Evolutionary conservation across 2,113 vertebrate species (phyloP).

Genomic region (Spea multiplicata): DNA sequence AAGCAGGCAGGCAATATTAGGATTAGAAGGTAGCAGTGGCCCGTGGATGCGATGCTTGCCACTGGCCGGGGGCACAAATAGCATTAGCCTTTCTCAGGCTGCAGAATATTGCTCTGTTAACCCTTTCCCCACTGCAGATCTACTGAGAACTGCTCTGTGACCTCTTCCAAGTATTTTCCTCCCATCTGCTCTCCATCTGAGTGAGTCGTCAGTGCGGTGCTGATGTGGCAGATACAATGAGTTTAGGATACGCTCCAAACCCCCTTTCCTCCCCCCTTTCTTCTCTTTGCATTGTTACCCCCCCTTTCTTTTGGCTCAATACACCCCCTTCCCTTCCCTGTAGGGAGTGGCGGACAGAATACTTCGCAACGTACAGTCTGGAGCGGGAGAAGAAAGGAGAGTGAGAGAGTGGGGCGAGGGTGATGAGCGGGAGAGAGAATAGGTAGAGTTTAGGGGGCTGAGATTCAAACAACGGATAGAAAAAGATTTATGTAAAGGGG

Average conservation of each 20-base stretch:
- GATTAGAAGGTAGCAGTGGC: too few relatives aligned
- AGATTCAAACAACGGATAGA: background rate
- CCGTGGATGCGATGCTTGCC: too few relatives aligned
- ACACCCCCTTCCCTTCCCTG: constrained; percentile 9
- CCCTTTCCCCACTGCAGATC: background rate
- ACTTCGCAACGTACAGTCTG: constrained; percentile 6
- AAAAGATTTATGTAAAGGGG: background rate
- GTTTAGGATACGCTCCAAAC: constrained; percentile 35
- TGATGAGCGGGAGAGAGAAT: background rate
- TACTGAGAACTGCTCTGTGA: background rate
- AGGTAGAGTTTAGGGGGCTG: background rate
- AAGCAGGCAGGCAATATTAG: too few relatives aligned
- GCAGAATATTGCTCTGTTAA: constrained; percentile 4
- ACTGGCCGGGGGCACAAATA: background rate
- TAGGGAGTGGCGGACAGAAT: constrained; percentile 7
- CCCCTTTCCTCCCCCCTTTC: constrained; percentile 9
- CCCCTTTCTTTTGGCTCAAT: constrained; percentile 2
- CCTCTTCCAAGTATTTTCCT: background rate
- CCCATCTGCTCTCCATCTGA: constrained; percentile 44
- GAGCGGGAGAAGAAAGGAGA: constrained; percentile 2
- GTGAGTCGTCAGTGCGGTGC: constrained; percentile 32
- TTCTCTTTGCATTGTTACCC: constrained; percentile 30
- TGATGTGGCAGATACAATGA: constrained; percentile 46
- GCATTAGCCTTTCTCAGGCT: background rate
- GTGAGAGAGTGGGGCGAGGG: background rate